A percentile compares a stretch with the other conserved stretches of the same genome.
Conservation (phyloP, 2,888 invertebrate species). For the Cheilosia variabilis region DNA sequence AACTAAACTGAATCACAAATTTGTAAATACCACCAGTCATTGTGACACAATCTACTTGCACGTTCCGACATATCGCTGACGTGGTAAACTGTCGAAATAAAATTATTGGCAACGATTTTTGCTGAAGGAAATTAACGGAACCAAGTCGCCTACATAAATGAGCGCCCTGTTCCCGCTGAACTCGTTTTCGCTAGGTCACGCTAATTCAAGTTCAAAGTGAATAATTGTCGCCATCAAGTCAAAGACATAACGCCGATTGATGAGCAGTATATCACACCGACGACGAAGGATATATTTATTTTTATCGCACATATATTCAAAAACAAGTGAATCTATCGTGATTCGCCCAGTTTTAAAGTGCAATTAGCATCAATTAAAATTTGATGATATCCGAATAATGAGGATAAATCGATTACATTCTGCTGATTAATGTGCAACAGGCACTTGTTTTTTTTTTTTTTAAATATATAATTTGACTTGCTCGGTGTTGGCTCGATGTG, state of each 20-base stretch:
- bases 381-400: background rate
- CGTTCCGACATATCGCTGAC: background rate
- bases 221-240: constrained; percentile 34
- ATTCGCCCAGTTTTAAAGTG: background rate
- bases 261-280: constrained; percentile 10
- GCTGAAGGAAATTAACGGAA: background rate
- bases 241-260: constrained; percentile 31
- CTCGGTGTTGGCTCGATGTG: background rate
- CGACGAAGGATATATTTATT: constrained; percentile 52
- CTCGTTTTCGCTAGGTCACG: constrained; percentile 4
- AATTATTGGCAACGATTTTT: constrained; percentile 10
- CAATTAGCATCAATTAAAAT: constrained; percentile 8
- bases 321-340: constrained; percentile 10
- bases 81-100: background rate
- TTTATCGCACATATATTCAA: constrained; percentile 14
- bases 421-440: constrained; percentile 1
- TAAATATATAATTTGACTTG: constrained; percentile 24
- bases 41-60: background rate
- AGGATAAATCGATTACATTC: background rate
- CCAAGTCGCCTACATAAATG: background rate
- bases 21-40: background rate
- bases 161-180: background rate
- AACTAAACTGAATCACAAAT: too few relatives aligned
- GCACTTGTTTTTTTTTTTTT: background rate
- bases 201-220: constrained; percentile 52